Evolutionary conservation across 2,888 invertebrate species (phyloP).

Genomic region (Hypomecis punctinalis): DNA sequence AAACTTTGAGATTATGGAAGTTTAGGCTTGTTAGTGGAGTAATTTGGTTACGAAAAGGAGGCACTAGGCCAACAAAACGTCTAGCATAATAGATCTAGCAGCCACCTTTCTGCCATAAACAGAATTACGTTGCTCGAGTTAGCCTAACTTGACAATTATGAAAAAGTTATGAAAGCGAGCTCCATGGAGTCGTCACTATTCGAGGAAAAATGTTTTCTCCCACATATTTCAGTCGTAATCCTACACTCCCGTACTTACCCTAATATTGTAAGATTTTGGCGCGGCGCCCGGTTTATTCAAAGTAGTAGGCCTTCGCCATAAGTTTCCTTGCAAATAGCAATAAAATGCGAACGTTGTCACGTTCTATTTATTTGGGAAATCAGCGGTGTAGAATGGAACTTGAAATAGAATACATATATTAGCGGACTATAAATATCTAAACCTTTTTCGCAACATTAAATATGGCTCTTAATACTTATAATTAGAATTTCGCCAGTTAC

Average conservation of each 20-base stretch:
- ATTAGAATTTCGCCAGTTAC: not conserved
- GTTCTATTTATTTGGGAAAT: conserved; percentile 32
- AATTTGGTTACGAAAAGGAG: conserved; percentile 27
- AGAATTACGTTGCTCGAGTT: conserved; percentile 32
- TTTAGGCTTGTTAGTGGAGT: conserved; percentile 9
- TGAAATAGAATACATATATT: conserved; percentile 11
- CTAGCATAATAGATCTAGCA: conserved; percentile 2
- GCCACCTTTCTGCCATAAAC: conserved; percentile 22
- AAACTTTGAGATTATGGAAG: conserved; percentile 10
- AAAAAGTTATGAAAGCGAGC: conserved; percentile 34
- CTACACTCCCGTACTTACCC: conserved; percentile 40
- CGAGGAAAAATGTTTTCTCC: conserved; percentile 29
- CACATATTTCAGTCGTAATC: conserved; percentile 36
- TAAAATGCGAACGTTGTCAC: conserved; percentile 40
- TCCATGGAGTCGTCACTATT: conserved; percentile 27
- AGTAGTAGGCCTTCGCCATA: conserved; percentile 45
- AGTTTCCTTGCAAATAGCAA: conserved; percentile 45
- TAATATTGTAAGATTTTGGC: conserved; percentile 48
- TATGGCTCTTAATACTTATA: not conserved
- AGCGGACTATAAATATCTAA: not conserved
- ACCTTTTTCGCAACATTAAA: conserved; percentile 1
- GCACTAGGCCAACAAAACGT: conserved; percentile 23
- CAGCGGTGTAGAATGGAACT: conserved; percentile 25
- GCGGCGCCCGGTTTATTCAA: conserved; percentile 47
- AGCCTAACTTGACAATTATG: conserved; percentile 32